phyloP scores from a whole-genome alignment of 53 echinoderm and acorn worm species.

The Stichopus horrens region DNA sequence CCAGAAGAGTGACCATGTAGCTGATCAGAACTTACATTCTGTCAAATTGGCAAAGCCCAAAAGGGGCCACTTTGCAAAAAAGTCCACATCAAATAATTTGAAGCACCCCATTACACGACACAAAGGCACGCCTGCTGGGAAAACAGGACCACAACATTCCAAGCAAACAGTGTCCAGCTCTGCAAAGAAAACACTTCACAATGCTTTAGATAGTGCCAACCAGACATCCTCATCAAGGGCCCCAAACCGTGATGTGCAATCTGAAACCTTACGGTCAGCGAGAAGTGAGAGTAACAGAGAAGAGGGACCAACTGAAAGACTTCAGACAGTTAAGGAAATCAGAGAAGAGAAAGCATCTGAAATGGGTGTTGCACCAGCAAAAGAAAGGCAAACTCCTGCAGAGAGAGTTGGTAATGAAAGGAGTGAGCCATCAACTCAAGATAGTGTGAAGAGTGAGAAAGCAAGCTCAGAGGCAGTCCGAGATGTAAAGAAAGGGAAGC shows the following conservation, averaged over 20 bases:
- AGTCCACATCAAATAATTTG: conserved; percentile 32
- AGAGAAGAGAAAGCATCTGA: not conserved
- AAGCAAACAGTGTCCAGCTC: not conserved
- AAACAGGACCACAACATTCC: not conserved
- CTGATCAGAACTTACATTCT: not conserved
- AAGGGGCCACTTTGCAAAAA: conserved; percentile 22
- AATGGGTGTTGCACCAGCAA: not conserved
- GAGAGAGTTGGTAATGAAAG: not conserved
- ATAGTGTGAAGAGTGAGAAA: not conserved
- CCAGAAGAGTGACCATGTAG: conserved; percentile 26
- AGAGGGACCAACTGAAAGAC: not conserved
- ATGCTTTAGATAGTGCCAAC: not conserved
- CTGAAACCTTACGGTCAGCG: not conserved
- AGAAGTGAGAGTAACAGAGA: not conserved
- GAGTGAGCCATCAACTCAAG: not conserved
- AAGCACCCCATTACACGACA: not conserved
- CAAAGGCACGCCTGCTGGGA: not conserved
- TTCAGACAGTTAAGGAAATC: not conserved
- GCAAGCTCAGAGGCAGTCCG: not conserved
- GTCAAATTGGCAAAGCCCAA: not conserved
- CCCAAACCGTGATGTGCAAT: not conserved
- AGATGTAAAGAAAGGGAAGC: not conserved
- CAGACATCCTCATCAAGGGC: not conserved
- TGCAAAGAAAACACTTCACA: not conserved
- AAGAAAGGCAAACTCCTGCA: not conserved